phyloP scores from a whole-genome alignment of 2,113 vertebrate species.

The Fregetta grallaria region DNA sequence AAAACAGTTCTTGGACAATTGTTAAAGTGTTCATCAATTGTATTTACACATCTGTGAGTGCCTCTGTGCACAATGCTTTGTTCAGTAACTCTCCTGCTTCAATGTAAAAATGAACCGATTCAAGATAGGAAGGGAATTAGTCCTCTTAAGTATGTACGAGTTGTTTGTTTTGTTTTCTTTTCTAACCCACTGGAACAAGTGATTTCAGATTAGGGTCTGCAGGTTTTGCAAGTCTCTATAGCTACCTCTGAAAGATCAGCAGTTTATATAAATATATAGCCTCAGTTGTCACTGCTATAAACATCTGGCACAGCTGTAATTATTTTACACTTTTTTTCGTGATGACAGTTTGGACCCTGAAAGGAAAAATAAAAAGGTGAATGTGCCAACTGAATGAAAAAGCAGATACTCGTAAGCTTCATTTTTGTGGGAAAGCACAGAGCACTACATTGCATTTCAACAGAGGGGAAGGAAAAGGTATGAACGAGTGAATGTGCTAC shows the following conservation, averaged over 20 bases:
- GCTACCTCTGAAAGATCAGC: slow-evolving; percentile 31
- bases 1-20: background rate
- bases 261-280: slow-evolving; percentile 54
- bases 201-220: background rate
- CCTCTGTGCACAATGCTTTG: background rate
- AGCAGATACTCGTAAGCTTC: slow-evolving; percentile 11
- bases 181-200: background rate
- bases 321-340: background rate
- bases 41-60: background rate
- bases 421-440: slow-evolving; percentile 18
- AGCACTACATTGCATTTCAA: background rate
- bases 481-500: background rate
- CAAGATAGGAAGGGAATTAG: background rate
- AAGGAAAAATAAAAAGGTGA: slow-evolving; percentile 29
- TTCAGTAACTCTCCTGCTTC: background rate
- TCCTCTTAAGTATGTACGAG: background rate
- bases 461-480: background rate
- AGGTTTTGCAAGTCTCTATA: background rate
- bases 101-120: background rate
- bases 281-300: slow-evolving; percentile 41
- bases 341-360: slow-evolving; percentile 50
- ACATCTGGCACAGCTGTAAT: slow-evolving; percentile 43
- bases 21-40: background rate
- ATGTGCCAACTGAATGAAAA: slow-evolving; percentile 20
- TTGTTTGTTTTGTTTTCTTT: background rate